Evolutionary conservation across 30 jellyfish, hydroid and myxozoan species (phyloP), one percentile per base, ranked within the genome.

Genomic region (Pelagia noctiluca): DNA sequence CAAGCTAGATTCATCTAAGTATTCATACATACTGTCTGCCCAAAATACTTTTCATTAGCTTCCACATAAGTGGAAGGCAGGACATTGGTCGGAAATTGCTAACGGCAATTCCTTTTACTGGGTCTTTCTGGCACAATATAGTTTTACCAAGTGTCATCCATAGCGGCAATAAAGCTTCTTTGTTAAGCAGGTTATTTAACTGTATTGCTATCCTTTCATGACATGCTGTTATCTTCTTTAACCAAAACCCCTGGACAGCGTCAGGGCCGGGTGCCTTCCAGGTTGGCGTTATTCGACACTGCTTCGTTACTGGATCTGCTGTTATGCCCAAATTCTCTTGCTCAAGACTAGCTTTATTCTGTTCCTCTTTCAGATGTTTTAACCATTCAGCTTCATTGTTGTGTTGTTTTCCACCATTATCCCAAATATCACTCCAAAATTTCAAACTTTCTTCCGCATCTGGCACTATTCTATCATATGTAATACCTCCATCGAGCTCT

Each of bases 131-230:
- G 23, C 49, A 36, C 86, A 74, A 74, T 32, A 38, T 19, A 30
- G 74, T 74, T 29, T 42, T 47, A 22, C 86, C 68, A 4, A 36
- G 49, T 74, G 75, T 49, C 86, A 74, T 74, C 74, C 86, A 26
- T 32, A 26, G 57, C 16, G 57, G 57, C 57, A 42, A 16, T 42
- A 16, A 5, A 42, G 57, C 57, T 42, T 42, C 57, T 42, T 42
- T 42, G 57, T 42, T 42, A 42, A 42, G 57, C 57, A 42, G 57
- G 57, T 16, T 42, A 16, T 42, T 42, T 42, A 42, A 42, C 57
- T 42, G 57, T 42, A 42, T 42, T 42, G 57, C 57, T 42, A 42
- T 42, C 57, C 57, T 42, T 42, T 42, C 57, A 42, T 42, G 57
- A 42, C 57, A 42, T 42, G 57, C 8, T 42, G 57, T 42, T 42